These are phyloP conservation scores for Drosophila subquinaria DNA, from an alignment of 2,888 invertebrate genomes.

Conservation along the genomic window DNA sequence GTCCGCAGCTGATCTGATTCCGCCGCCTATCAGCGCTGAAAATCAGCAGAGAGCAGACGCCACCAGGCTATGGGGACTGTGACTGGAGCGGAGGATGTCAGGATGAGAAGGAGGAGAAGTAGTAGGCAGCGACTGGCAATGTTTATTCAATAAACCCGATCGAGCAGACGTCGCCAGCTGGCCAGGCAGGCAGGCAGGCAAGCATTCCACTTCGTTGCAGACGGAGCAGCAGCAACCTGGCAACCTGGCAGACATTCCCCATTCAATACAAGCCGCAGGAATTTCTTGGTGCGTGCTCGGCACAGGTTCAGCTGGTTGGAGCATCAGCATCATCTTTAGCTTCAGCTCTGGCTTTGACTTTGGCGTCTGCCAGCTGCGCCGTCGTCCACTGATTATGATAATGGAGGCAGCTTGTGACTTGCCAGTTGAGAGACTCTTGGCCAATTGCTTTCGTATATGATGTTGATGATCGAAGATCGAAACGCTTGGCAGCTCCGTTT, in stretches of 20 bases:
- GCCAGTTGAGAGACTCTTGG: constrained; percentile 27
- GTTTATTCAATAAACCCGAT: constrained; percentile 85
- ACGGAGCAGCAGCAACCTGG: constrained; percentile 11
- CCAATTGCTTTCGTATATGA: constrained; percentile 79
- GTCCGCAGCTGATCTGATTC: constrained; percentile 80
- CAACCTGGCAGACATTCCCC: constrained; percentile 56
- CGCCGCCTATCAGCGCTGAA: constrained; percentile 68
- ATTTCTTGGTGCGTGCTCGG: constrained; percentile 85
- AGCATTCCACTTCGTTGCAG: constrained; percentile 8
- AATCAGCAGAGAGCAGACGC: constrained; percentile 68
- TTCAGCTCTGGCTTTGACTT: constrained; percentile 21
- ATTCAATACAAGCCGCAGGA: constrained; percentile 82
- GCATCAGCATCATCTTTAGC: constrained; percentile 12
- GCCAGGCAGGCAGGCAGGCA: constrained; percentile 37
- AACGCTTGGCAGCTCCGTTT: constrained; percentile 78
- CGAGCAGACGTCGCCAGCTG: constrained; percentile 65
- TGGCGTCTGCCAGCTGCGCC: constrained; percentile 76
- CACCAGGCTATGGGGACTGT: constrained; percentile 31
- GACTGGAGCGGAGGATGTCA: not conserved
- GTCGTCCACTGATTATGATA: constrained; percentile 76
- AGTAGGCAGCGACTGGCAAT: constrained; percentile 52
- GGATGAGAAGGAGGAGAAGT: constrained; percentile 2
- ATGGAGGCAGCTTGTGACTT: constrained; percentile 55
- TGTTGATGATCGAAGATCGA: constrained; percentile 32
- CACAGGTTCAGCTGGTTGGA: constrained; percentile 76